phyloP scores from a whole-genome alignment of 37 sponge, comb jelly and placozoan species.

The Hexactinellida sp. region DNA sequence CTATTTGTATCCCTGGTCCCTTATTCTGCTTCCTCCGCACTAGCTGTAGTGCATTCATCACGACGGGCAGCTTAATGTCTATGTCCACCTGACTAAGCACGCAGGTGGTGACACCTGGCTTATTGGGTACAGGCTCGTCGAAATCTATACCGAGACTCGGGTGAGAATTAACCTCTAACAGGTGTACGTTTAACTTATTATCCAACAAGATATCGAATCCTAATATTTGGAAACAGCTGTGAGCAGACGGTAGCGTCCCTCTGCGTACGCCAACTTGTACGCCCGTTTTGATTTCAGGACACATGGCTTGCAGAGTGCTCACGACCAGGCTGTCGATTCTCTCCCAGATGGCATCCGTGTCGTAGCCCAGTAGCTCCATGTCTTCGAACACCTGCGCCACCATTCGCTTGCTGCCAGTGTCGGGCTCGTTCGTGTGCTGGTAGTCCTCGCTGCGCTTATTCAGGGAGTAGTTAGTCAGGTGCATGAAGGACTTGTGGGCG shows the following conservation, averaged over 20 bases:
- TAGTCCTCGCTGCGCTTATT: slow-evolving; percentile 37
- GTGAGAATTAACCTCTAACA: slow-evolving; percentile 41
- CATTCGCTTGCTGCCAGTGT: slow-evolving; percentile 25
- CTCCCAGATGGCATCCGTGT: slow-evolving; percentile 28
- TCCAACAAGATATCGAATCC: slow-evolving; percentile 50
- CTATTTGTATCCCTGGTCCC: background rate
- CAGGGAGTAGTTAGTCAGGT: slow-evolving; percentile 48
- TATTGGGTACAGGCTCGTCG: slow-evolving; percentile 21
- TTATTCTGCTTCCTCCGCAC: background rate
- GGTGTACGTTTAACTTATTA: slow-evolving; percentile 25
- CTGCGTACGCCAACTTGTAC: background rate
- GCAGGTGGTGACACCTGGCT: slow-evolving; percentile 21
- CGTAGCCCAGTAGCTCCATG: slow-evolving; percentile 17
- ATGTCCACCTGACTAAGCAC: slow-evolving; percentile 21
- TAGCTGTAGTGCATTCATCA: background rate
- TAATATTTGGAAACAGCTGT: slow-evolving; percentile 20
- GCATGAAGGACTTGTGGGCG: slow-evolving; percentile 33
- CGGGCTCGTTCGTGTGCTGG: slow-evolving; percentile 9
- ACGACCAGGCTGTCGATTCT: slow-evolving; percentile 28
- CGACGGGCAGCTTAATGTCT: slow-evolving; percentile 18
- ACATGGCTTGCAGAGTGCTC: slow-evolving; percentile 30
- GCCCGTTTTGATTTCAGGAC: slow-evolving; percentile 1
- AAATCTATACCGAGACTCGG: slow-evolving; percentile 34
- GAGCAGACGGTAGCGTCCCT: background rate
- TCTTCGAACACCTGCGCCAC: slow-evolving; percentile 24